A percentile compares a stretch with the other conserved stretches of the same genome.
Evolutionary conservation across 2,888 invertebrate species (phyloP).

Genomic region (Herminia tarsipennalis): DNA sequence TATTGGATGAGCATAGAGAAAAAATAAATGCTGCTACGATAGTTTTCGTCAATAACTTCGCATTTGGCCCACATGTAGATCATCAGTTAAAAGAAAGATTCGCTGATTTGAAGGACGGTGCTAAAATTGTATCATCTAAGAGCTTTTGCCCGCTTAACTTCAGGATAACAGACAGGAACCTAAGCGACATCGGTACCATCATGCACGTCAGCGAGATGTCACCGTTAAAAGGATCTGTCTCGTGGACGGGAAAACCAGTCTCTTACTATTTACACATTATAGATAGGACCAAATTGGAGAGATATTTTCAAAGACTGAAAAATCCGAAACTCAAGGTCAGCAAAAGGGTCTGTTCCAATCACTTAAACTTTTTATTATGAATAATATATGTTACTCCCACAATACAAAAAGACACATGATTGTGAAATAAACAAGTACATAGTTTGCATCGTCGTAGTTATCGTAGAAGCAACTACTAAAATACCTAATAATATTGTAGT

Average conservation of each 20-base stretch:
- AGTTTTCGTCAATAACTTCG: slow-evolving; percentile 99
- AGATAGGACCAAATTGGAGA: slow-evolving; percentile 98
- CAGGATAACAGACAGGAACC: slow-evolving; percentile 98
- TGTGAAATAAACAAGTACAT: too few relatives aligned
- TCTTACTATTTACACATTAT: slow-evolving; percentile 99
- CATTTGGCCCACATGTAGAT: slow-evolving; percentile 98
- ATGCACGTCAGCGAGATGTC: slow-evolving; percentile 99
- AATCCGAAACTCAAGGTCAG: slow-evolving; percentile 92
- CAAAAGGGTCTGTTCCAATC: slow-evolving; percentile 84
- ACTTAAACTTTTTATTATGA: slow-evolving; percentile 34
- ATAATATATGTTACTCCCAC: background rate
- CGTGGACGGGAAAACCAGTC: slow-evolving; percentile 99
- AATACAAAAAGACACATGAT: slow-evolving; percentile 15
- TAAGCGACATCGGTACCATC: slow-evolving; percentile 99
- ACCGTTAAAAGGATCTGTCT: slow-evolving; percentile 97
- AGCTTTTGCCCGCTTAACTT: slow-evolving; percentile 99
- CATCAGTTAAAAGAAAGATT: slow-evolving; percentile 98
- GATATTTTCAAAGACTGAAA: slow-evolving; percentile 97
- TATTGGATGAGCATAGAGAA: slow-evolving; percentile 96
- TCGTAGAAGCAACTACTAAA: too few relatives aligned
- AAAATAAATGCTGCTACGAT: slow-evolving; percentile 97
- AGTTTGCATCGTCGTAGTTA: too few relatives aligned
- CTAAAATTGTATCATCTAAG: slow-evolving; percentile 98
- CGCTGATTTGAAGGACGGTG: slow-evolving; percentile 97
- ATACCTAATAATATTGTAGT: too few relatives aligned